These are phyloP conservation scores for Ferdinandea cuprea DNA, from an alignment of 2,888 invertebrate species.

Conservation along the genomic window DNA sequence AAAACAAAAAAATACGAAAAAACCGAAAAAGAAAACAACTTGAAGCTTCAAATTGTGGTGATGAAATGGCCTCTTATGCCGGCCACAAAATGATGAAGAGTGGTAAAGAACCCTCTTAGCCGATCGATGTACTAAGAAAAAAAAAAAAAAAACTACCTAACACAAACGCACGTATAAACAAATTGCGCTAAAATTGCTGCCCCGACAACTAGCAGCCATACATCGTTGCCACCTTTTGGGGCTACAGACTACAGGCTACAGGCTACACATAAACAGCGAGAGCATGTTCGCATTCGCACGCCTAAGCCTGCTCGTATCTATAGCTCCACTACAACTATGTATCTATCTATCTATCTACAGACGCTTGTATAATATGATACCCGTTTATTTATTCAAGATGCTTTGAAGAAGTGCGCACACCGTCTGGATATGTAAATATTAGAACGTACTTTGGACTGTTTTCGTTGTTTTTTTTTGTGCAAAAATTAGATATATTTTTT, in stretches of 20 bases:
- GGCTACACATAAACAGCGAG: neutral
- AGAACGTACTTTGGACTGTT: constrained; percentile 46
- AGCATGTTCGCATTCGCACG: constrained; percentile 47
- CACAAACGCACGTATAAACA: no score
- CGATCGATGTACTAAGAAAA: neutral
- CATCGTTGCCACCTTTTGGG: constrained; percentile 36
- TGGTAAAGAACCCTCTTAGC: constrained; percentile 19
- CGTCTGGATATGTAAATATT: constrained; percentile 69
- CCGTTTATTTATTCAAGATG: constrained; percentile 61
- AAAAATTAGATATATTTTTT: constrained; percentile 32
- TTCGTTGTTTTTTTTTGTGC: constrained; percentile 7
- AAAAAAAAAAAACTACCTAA: neutral
- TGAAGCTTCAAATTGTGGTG: constrained; percentile 34
- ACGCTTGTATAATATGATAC: constrained; percentile 54
- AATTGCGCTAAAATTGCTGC: constrained; percentile 59
- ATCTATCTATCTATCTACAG: constrained; percentile 19
- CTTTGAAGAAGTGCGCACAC: constrained; percentile 74
- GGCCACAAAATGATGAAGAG: constrained; percentile 35
- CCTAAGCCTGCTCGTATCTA: constrained; percentile 25
- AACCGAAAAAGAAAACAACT: constrained; percentile 7
- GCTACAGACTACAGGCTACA: no score
- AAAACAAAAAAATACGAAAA: no score
- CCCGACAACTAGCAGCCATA: constrained; percentile 31
- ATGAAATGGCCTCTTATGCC: constrained; percentile 30
- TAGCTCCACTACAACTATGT: neutral